Base-by-base conservation (phyloP, 2,797 vertebrate species). In the Lepus oiostolus region DNA sequence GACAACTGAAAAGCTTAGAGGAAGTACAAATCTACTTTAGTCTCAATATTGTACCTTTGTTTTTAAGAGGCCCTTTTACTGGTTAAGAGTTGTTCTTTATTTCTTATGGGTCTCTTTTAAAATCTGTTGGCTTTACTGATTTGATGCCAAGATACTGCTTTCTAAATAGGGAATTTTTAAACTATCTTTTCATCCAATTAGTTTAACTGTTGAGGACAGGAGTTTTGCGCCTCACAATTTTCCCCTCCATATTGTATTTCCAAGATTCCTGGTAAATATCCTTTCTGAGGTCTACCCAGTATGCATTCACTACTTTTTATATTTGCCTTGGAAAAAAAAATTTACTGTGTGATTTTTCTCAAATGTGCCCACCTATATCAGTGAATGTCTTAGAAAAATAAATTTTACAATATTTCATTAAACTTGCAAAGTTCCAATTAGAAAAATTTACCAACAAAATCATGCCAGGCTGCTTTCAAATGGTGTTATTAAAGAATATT, bases 361-460 rank as follows among this genome's bases (percentile, higher is more conserved):
- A 89, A 88, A 10, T 58, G 50, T 7, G 80, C 50, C 6, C 16
- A 76, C 17, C 7, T 75, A 63, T 81, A 47, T 47, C 32, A 13
- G 30, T 75, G 50, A 11, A 75, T 63, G 80, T 89, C 67, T 85
- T 24, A 85, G 52, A 62, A 72, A 80, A 85, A 30, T 60, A 19
- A 88, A 50, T 32, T 70, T 85, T 50, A 26, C 16, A 79, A 84
- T 47, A 92, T 68, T 94, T 88, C 35, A 79, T 77, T 35, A 95
- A 54, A n/a, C 1, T 83, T 71, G 12, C 58, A 65, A 77, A 42
- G 38, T 88, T 88, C 60, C 12, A 52, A 10, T 74, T 74, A 79
- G 63, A 86, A 90, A 50, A 95, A 32, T 50, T 87, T 68, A 26
- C 35, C 4, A 52, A 38, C 38, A 42, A 90, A 84, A 79, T 50